These are phyloP conservation scores for Pseudochaenichthys georgianus DNA, from an alignment of 2,797 vertebrate species.

Conservation along the genomic window DNA sequence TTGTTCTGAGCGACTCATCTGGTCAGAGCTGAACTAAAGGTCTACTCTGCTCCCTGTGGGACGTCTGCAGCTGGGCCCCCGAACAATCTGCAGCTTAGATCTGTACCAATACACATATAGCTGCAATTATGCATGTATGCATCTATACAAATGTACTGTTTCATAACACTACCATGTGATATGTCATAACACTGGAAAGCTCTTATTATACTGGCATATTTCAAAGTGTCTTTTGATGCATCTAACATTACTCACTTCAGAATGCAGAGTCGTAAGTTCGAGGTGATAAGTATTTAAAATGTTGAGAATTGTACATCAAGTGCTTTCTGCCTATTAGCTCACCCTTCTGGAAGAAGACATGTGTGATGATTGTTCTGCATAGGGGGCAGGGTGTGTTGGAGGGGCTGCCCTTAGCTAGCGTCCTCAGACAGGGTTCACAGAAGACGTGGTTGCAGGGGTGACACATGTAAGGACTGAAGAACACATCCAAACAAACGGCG, in stretches of 20 bases:
- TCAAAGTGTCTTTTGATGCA: not conserved
- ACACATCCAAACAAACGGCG: conserved; percentile 95
- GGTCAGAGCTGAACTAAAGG: conserved; percentile 66
- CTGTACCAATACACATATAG: conserved; percentile 34
- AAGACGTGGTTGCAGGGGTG: conserved; percentile 95
- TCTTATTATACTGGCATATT: conserved; percentile 10
- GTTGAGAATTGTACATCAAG: conserved; percentile 17
- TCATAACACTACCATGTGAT: not conserved
- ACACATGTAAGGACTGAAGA: conserved; percentile 97
- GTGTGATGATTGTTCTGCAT: conserved; percentile 92
- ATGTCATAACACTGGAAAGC: not conserved
- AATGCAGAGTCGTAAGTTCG: not conserved
- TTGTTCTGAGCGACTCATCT: conserved; percentile 73
- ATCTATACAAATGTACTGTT: not conserved
- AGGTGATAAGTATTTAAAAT: conserved; percentile 13
- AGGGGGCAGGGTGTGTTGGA: conserved; percentile 93
- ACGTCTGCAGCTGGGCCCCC: conserved; percentile 72
- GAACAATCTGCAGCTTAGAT: conserved; percentile 53
- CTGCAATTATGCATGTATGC: conserved; percentile 6
- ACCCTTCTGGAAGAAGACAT: conserved; percentile 97
- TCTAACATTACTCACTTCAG: not conserved
- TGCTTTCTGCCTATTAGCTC: conserved; percentile 50
- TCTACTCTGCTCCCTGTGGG: conserved; percentile 66
- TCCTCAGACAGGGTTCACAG: conserved; percentile 96
- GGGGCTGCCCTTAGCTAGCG: conserved; percentile 93